Evolutionary conservation across 2,113 vertebrate species (phyloP), one percentile per base, ranked within the genome.

Genomic region (Ondatra zibethicus): DNA sequence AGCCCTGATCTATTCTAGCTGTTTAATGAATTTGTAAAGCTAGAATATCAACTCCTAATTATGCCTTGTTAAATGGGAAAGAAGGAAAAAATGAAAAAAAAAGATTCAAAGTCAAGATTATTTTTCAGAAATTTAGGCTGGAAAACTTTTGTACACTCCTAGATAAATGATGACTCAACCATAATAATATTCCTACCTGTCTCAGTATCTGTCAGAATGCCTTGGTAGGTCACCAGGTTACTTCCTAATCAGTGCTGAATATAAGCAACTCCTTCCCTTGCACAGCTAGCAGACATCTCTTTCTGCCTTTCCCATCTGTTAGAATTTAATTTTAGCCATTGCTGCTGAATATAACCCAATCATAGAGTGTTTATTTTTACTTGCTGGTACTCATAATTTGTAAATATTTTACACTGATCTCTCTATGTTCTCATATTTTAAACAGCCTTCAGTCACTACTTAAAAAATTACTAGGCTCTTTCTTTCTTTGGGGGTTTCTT

Each of bases 241-340:
- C 2, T 33, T 77, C 27, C 17, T 87, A 45, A 86, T 66, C 33
- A 73, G 19, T 21, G 19, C 17, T 27, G 13, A 78, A 73, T 50
- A 65, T 45, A 27, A 39, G 42, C 47, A 13, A 78, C 70, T 52
- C 6, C 25, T n/a, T 89, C 31, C 70, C 58, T 47, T 73, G n/a
- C 82, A 31, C 12, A 78, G 9, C 12, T 33, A 13, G 25, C 42
- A 42, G 42, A 14, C 25, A 42, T 76, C 10, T 29, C 42, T 77
- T 7, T 5, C 42, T 77, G 12, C 11, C 27, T 77, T 77, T 47
- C 42, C 42, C 27, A 47, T 45, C 36, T 84, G 65, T 95, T 81
- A 80, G 66, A 65, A 82, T 66, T 72, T 92, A 76, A 89, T 65
- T 88, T 82, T 50, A 80, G 88, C n/a, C 50, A 33, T 45, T 82